A percentile compares a stretch with the other conserved stretches of the same genome.
Evolutionary conservation across 1,140 invertebrate genomes (phyloP).

Genomic region (Samia ricini): DNA sequence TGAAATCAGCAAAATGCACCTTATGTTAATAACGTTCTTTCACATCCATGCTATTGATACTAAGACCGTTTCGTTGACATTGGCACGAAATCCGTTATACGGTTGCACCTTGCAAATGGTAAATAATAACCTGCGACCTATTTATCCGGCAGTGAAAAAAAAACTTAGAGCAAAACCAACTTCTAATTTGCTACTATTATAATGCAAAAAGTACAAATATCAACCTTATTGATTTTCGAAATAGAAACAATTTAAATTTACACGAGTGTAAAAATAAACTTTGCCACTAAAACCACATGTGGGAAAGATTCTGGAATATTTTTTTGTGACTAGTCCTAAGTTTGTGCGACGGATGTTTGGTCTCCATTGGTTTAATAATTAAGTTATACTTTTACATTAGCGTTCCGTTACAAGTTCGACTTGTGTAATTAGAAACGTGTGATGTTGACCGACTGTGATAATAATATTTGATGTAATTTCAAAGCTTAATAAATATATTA

Average conservation of each 20-base stretch:
- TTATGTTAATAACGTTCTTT: constrained; percentile 41
- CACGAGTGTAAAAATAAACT: constrained; percentile 12
- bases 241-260: constrained; percentile 11
- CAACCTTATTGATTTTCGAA: constrained; percentile 9
- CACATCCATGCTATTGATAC: constrained; percentile 42
- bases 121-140: constrained; percentile 75
- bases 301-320: constrained; percentile 59
- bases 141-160: constrained; percentile 61
- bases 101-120: constrained; percentile 66
- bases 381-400: constrained; percentile 55
- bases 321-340: constrained; percentile 46
- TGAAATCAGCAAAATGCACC: constrained; percentile 21
- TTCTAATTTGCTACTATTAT: not conserved
- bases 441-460: constrained; percentile 23
- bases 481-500: not conserved
- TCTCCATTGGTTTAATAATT: constrained; percentile 57
- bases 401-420: constrained; percentile 21
- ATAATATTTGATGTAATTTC: constrained; percentile 8
- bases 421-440: constrained; percentile 28
- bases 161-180: constrained; percentile 21
- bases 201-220: constrained; percentile 21
- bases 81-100: constrained; percentile 59
- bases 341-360: constrained; percentile 61
- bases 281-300: constrained; percentile 56
- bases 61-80: constrained; percentile 59